Base-by-base conservation (phyloP, 2,888 invertebrate species). In the Lathronympha strigana region DNA sequence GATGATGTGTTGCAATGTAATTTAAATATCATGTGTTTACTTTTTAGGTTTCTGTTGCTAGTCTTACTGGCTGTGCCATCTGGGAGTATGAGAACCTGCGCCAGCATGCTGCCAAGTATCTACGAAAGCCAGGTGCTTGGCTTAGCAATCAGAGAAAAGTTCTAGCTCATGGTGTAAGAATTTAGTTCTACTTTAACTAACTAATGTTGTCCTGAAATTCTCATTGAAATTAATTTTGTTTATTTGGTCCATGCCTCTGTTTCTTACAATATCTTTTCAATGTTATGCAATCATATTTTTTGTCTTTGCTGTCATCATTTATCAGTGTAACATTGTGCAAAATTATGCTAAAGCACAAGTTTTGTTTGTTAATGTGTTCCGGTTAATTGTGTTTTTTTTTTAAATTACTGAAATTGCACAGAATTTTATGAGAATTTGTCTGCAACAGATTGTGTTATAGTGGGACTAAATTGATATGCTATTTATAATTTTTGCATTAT, bases 71-170 rank as follows among this genome's bases (percentile, higher is more conserved):
- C 17, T 96, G 96, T 73, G 94, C 96, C 17, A 95, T 98, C 71
- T 96, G 97, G 96, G 97, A 98, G 84, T 98, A 98, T 92, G 98
- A 98, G 87, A 83, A 78, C 63, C 69, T 92, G 76, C 85, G 94
- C 61, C 73, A 88, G n/a, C 94, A 94, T 82, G 93, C 94, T n/a
- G 76, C 87, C 50, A 82, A 80, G 28, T 86, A 93, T 79, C 80
- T 94, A 50, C 91, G 86, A 75, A 90, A 85, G 77, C 93, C 94
- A 17, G 79, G 91, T 33, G 82, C 83, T 62, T 94, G 94, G 86
- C 82, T 94, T 67, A 93, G 92, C 61, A 86, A 88, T 58, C 90
- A 90, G 66, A 88, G 83, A 68, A 89, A 82, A 76, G 63, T 81
- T 51, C 69, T 78, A 66, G 71, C 82, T 69, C 82, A 82, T 57